phyloP scores from a whole-genome alignment of 92 coral and sea anemone genomes.

The Porites evermanni region DNA sequence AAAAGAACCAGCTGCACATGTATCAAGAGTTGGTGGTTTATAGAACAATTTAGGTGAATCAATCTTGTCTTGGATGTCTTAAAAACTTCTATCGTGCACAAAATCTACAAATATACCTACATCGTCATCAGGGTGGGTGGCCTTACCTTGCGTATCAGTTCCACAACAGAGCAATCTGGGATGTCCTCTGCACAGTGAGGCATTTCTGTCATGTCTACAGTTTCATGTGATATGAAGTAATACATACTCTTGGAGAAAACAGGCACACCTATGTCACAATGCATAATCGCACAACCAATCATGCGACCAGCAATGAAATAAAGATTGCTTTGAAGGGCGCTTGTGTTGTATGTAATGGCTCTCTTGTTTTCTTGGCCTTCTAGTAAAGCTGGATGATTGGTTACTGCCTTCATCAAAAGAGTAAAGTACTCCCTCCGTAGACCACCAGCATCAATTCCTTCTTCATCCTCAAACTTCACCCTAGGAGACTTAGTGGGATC shows the following conservation, averaged over 20 bases:
- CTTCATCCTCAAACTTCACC: constrained; percentile 60
- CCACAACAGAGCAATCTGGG: constrained; percentile 15
- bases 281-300: constrained; percentile 22
- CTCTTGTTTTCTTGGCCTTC: constrained; percentile 63
- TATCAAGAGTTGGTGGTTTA: background rate
- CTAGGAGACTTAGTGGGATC: constrained; percentile 16
- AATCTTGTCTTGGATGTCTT: background rate
- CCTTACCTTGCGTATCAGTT: constrained; percentile 30
- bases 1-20: constrained; percentile 12
- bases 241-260: constrained; percentile 27
- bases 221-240: constrained; percentile 25
- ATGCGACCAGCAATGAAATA: constrained; percentile 28
- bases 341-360: constrained; percentile 51
- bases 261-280: constrained; percentile 24
- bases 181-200: constrained; percentile 25
- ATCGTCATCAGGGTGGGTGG: constrained; percentile 11
- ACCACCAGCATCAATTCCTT: constrained; percentile 71
- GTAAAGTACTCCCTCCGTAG: constrained; percentile 59
- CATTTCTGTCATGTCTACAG: constrained; percentile 31
- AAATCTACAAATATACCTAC: constrained; percentile 12
- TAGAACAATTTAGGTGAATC: constrained; percentile 6
- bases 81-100: constrained; percentile 2
- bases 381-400: constrained; percentile 60
- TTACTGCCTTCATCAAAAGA: constrained; percentile 49
- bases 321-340: constrained; percentile 50